Evolutionary conservation across 1,140 invertebrate genomes (phyloP), one percentile per base, ranked within the genome.

Genomic region (Bombus waltoni): DNA sequence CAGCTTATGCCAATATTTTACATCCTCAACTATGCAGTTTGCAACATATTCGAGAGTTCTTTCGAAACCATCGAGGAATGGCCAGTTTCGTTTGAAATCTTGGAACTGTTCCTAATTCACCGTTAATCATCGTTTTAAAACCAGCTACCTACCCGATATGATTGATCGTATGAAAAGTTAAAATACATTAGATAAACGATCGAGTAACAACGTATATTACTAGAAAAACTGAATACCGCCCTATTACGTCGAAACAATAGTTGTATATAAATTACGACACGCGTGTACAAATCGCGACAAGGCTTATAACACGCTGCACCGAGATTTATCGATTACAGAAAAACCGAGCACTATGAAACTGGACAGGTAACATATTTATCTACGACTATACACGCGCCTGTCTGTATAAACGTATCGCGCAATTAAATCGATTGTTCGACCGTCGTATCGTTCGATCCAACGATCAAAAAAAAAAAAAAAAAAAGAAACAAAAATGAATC

Each of bases 381-480:
- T 53, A 13, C 44, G 2, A 74, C 15, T 74, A 53, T 10, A 28
- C 42, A 32, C n/a, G 13, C 44, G 44, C 53, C 44, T 59, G 28
- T 62, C 59, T n/a, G 28, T n/a, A 28, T 28, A 62, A 62, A 62
- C 9, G 28, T n/a, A 11, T 62, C 59, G 9, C 44, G 44, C 74
- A 66, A 82, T 82, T 82, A 75, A 66, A 82, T 38, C 62, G 44
- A 42, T 76, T 38, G 81, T 83, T 40, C 68, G 68, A 9, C 1
- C 32, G 10, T 65, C 40, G 59, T 28, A 47, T 44, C 62, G 10
- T 4, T 5, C 35, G 32, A 35, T 47, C 22, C 9, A n/a, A 25
- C 5, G 9, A 28, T 9, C 18, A 25, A 38, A 38, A 28, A 15
- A 11, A 47, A 74, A 15, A 42, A n/a, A 11, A 5, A 40, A 40